Base-by-base conservation (phyloP, 2,113 vertebrate genomes). In the Pangasianodon hypophthalmus region DNA sequence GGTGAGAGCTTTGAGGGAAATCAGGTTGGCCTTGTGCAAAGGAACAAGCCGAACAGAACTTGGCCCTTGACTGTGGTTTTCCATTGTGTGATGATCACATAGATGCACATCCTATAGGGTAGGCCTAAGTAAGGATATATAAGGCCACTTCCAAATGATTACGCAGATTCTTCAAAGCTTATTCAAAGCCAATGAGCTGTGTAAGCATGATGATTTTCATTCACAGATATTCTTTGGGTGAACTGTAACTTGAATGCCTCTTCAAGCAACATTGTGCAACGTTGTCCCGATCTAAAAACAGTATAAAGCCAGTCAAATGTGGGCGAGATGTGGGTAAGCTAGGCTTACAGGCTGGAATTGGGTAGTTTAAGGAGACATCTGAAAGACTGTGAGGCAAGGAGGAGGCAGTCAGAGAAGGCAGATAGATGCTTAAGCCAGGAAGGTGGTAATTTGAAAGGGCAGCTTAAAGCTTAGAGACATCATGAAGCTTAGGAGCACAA, bases 381-480 rank as follows among this genome's bases (percentile, higher is more conserved):
- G 50, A 24, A 58, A 58, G 81, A 37, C 81, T 7, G 44, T 79
- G 79, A 83, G 50, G 13, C 7, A 54, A 7, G 52, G n/a, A 83
- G 18, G 18, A 21, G 16, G 48, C 79, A 81, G 48, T 52, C 75
- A 79, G 75, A 79, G 37, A 48, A 46, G 73, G 26, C 75, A 50
- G 75, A 79, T 10, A 52, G 44, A 79, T 50, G 75, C 24, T 46
- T 79, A 79, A 48, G 4, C 75, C 26, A 79, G 29, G 29, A 81
- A 81, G 6, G 29, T 18, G 29, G 79, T 81, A 52, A 81, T 81
- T 52, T 52, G 79, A 81, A 81, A 81, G 26, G 48, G 79, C 79
- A 81, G 14, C 79, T 54, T 81, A 52, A 81, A 19, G 48, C 79
- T 32, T 29, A 50, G 75, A 29, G 44, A 79, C 24, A 79, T 48